Base-by-base conservation (phyloP, 1,140 invertebrate species). In the Ceratosolen solmsi region DNA sequence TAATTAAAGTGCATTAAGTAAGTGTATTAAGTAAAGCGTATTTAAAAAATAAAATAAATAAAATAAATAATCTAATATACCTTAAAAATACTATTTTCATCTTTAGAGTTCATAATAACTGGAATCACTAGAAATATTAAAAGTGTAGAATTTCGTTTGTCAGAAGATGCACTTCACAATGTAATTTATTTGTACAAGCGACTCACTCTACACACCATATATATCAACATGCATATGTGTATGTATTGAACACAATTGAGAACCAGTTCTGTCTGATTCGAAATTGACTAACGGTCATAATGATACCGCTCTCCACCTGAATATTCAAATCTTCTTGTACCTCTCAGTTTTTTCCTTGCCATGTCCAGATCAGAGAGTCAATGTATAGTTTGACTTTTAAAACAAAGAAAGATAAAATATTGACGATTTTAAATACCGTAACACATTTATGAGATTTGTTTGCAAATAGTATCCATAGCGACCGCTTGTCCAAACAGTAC, bases 291-390 rank as follows among this genome's bases (percentile, higher is more conserved):
- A 78, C 76, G 76, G 63, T 49, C 75, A 25, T 38, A 20, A 13
- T 38, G 13, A 36, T 63, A 27, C 30, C 13, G 60, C 30, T 8
- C 3, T 63, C 20, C 0, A 63, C 27, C 60, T 20, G 30, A 63
- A 17, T 15, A 13, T 2, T 63, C 27, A 5, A n/a, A n/a, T 70
- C 27, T 51, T 30, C 5, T 54, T 17, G 15, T 15, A n/a, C 3
- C n/a, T 79, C 56, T 80, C 84, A 92, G 92, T 89, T 93, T 93
- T 82, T 92, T 92, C 33, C 92, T 90, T 25, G 91, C 87, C 82
- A 92, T 86, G 86, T 93, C 92, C 5, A 93, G 86, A 83, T 93
- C 92, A 27, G 88, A 87, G 65, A 89, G n/a, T n/a, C n/a, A n/a
- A n/a, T n/a, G n/a, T n/a, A n/a, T n/a, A n/a, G n/a, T n/a, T n/a